Conservation (phyloP, 30 jellyfish, hydroid and myxozoan genomes). For the Rhopilema esculentum region DNA sequence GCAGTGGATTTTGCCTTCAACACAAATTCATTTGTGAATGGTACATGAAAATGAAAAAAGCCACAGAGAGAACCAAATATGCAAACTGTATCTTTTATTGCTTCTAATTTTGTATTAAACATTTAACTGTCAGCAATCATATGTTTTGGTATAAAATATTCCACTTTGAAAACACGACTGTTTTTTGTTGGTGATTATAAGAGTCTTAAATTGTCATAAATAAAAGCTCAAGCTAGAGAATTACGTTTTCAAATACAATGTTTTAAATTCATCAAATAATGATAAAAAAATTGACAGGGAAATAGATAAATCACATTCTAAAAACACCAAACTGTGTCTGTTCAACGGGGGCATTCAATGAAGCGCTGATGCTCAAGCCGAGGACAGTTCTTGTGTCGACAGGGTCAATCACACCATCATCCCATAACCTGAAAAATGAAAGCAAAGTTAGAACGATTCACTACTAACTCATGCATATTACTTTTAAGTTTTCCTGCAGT, state of each 20-base stretch:
- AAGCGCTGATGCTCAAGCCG: slow-evolving; percentile 91
- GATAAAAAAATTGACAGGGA: neutral
- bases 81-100: no score
- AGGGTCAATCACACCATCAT: slow-evolving; percentile 97
- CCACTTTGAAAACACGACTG: neutral
- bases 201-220: neutral
- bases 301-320: slow-evolving; percentile 81
- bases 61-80: no score
- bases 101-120: no score
- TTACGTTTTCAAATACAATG: neutral
- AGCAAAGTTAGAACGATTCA: neutral
- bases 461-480: neutral
- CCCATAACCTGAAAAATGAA: slow-evolving; percentile 84
- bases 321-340: slow-evolving; percentile 90
- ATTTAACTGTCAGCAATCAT: no score
- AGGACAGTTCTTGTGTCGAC: slow-evolving; percentile 91
- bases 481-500: neutral
- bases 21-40: no score
- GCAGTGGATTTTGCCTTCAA: no score
- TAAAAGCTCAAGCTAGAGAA: neutral
- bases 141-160: neutral
- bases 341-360: slow-evolving; percentile 84
- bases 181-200: neutral
- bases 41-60: no score
- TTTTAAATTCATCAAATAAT: neutral